Conservation (phyloP, 2,888 invertebrate genomes). For the Entomobrya proxima region DNA sequence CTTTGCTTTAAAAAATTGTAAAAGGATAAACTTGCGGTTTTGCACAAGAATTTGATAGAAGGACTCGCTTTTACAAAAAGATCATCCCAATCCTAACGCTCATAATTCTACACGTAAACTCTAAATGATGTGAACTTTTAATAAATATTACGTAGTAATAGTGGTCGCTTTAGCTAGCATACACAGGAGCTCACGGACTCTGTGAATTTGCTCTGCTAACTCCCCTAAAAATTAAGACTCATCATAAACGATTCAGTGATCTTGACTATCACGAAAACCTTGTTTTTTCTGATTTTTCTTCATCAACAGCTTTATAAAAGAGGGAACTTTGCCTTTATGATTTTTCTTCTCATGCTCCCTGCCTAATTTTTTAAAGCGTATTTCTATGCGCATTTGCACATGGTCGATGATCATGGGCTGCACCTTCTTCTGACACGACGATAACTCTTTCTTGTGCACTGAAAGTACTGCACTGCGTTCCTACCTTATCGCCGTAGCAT, state of each 20-base stretch:
- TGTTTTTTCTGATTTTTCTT: neutral
- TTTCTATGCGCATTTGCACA: neutral
- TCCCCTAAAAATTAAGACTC: too few relatives aligned
- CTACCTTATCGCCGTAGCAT: neutral
- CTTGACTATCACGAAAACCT: neutral
- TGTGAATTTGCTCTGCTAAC: neutral
- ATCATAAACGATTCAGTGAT: neutral
- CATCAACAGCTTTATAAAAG: neutral
- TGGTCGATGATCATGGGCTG: neutral
- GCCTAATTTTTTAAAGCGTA: neutral
- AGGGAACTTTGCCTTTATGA: neutral
- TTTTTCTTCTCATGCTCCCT: neutral
- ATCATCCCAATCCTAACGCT: too few relatives aligned
- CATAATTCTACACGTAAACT: neutral
- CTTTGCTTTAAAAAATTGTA: too few relatives aligned
- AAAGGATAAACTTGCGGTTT: too few relatives aligned
- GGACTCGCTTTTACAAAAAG: too few relatives aligned
- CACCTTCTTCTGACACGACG: neutral
- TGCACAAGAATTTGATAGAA: too few relatives aligned
- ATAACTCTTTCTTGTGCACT: neutral
- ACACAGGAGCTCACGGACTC: too few relatives aligned
- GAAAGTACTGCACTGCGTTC: too few relatives aligned
- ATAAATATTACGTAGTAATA: neutral
- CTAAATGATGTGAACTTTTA: slow-evolving; percentile 14
- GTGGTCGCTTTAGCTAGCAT: too few relatives aligned